Conservation (phyloP, 2,113 vertebrate species). For the Lepisosteus oculatus region DNA sequence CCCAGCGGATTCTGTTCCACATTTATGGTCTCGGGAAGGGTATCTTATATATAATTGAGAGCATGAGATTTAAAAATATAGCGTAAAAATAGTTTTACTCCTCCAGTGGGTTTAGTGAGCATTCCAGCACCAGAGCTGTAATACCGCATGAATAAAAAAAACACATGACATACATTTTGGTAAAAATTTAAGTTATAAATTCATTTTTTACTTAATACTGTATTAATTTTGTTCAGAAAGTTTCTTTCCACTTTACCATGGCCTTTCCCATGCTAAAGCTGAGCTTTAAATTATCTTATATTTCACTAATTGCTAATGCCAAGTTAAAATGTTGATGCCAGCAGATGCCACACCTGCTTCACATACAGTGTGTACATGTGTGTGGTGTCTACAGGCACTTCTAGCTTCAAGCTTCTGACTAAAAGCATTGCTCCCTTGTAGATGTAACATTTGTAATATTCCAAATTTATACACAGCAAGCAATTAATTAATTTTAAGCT, state of each 20-base stretch:
- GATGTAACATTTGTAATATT: too few species aligned
- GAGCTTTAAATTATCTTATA: neutral
- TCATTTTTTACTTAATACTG: conserved; percentile 2
- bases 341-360: neutral
- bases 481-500: too few species aligned
- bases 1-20: conserved; percentile 27
- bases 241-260: neutral
- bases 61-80: conserved; percentile 34
- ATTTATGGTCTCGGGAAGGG: conserved; percentile 30
- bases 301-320: too few species aligned
- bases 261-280: neutral
- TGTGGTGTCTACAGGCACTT: neutral
- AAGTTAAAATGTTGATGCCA: neutral
- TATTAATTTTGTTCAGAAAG: neutral
- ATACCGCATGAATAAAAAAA: neutral
- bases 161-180: conserved; percentile 9
- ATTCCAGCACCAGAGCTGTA: neutral
- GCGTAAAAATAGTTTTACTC: neutral
- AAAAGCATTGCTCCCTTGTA: neutral
- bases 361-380: neutral
- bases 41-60: conserved; percentile 31
- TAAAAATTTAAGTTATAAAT: conserved; percentile 2
- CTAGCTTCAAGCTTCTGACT: neutral
- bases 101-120: neutral
- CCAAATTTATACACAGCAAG: too few species aligned